Conservation (phyloP, 2,113 vertebrate genomes). For the Hippocampus barbouri region DNA sequence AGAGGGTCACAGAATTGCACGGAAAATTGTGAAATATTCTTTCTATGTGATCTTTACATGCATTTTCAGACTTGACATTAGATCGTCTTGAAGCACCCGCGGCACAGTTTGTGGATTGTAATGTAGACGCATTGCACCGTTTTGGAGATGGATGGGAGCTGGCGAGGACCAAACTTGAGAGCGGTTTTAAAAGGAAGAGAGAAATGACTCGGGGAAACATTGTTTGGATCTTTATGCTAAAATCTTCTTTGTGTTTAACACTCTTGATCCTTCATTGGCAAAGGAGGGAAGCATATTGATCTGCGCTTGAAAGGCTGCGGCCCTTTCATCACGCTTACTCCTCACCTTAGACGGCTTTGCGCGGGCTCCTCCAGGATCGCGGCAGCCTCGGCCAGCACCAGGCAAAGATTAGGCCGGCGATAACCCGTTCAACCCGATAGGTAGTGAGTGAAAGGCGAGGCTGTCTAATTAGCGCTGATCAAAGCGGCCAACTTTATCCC, state of each 20-base stretch:
- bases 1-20: slow-evolving; percentile 58
- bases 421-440: slow-evolving; percentile 71
- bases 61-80: background rate
- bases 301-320: slow-evolving; percentile 58
- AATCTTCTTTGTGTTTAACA: slow-evolving; percentile 67
- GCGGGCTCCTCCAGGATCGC: slow-evolving; percentile 69
- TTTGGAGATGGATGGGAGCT: background rate
- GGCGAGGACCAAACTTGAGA: background rate
- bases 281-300: slow-evolving; percentile 73
- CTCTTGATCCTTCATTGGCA: slow-evolving; percentile 73
- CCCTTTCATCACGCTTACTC: slow-evolving; percentile 70
- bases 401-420: slow-evolving; percentile 72
- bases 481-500: slow-evolving; percentile 72
- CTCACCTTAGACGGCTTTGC: slow-evolving; percentile 72
- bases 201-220: slow-evolving; percentile 65
- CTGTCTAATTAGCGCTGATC: slow-evolving; percentile 79
- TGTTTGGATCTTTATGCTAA: slow-evolving; percentile 77
- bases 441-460: slow-evolving; percentile 60
- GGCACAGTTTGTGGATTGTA: background rate
- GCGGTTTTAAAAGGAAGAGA: background rate
- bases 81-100: background rate
- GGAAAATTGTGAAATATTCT: slow-evolving; percentile 19
- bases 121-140: background rate
- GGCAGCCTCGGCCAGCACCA: slow-evolving; percentile 81
- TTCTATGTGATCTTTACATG: slow-evolving; percentile 28